Conservation (phyloP, 2,797 vertebrate genomes). For the Cheirogaleus major region DNA sequence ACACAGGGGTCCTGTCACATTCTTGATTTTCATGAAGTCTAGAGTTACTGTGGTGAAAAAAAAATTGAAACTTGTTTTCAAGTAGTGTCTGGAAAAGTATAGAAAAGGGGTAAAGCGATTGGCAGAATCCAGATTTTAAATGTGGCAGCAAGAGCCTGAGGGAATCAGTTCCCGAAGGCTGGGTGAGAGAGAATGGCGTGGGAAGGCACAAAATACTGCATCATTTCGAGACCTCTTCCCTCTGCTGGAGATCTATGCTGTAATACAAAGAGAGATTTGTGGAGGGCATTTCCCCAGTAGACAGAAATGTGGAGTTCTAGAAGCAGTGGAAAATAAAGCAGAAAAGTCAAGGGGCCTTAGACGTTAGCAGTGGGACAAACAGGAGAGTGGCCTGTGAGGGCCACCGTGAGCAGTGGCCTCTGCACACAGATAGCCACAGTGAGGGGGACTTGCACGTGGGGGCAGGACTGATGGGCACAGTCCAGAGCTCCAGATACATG, state of each 20-base stretch:
- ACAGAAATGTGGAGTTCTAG: background rate
- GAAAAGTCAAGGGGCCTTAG: background rate
- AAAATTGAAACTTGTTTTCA: constrained; percentile 29
- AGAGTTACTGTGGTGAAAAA: background rate
- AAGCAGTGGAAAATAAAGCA: background rate
- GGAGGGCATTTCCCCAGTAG: background rate
- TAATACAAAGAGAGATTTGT: background rate
- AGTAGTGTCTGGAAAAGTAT: background rate
- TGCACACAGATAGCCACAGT: fast-evolving
- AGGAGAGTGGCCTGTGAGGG: background rate
- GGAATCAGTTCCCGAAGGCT: background rate
- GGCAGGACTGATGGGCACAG: background rate
- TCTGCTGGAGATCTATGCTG: background rate
- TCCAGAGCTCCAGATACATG: background rate
- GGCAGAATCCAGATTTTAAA: background rate
- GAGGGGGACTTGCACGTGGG: fast-evolving
- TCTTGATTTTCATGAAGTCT: background rate
- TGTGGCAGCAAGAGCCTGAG: background rate
- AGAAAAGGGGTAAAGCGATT: background rate
- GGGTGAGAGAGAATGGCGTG: background rate
- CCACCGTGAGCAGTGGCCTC: no score
- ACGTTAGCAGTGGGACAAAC: background rate
- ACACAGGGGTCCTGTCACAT: background rate
- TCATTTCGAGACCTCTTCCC: background rate
- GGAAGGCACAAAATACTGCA: background rate